A percentile compares a stretch with the other conserved stretches of the same genome.
Evolutionary conservation across 2,888 invertebrate genomes (phyloP).

Genomic region (Drosophila prostipennis): DNA sequence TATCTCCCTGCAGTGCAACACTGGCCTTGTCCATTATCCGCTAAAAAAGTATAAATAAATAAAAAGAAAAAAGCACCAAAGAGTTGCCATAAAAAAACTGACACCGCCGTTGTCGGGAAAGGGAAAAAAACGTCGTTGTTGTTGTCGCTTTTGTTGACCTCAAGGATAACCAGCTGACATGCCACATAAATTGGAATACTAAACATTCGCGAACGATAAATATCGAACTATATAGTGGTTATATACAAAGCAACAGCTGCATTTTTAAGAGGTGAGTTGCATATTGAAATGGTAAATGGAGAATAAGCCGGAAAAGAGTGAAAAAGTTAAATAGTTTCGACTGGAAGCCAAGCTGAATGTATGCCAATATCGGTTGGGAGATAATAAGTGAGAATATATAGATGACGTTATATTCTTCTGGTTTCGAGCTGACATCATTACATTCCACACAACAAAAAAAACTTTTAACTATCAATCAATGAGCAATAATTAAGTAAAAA

Average conservation of each 20-base stretch:
- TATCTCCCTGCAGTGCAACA: conserved; percentile 60
- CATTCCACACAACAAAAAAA: background rate
- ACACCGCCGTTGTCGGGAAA: conserved; percentile 44
- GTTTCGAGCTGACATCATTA: conserved; percentile 38
- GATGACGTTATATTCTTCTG: conserved; percentile 17
- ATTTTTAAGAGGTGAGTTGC: conserved; percentile 64
- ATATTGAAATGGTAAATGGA: conserved; percentile 22
- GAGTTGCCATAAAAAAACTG: conserved; percentile 69
- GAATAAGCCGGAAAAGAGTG: conserved; percentile 11
- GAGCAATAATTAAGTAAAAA: conserved; percentile 23
- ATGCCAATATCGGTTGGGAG: background rate
- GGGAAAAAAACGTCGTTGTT: conserved; percentile 27
- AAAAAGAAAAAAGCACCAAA: conserved; percentile 53
- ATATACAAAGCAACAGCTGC: conserved; percentile 44
- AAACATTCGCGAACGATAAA: conserved; percentile 53
- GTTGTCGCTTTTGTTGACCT: conserved; percentile 49
- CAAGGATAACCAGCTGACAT: conserved; percentile 79
- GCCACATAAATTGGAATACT: conserved; percentile 79
- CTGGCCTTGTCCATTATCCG: conserved; percentile 65
- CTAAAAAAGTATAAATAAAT: conserved; percentile 37
- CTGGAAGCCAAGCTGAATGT: background rate
- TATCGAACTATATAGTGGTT: conserved; percentile 40
- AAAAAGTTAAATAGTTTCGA: background rate
- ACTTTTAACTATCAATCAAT: conserved; percentile 21
- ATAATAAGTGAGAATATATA: conserved; percentile 3